Evolutionary conservation across 2,797 vertebrate species (phyloP).

Genomic region (Eremophila alpestris): DNA sequence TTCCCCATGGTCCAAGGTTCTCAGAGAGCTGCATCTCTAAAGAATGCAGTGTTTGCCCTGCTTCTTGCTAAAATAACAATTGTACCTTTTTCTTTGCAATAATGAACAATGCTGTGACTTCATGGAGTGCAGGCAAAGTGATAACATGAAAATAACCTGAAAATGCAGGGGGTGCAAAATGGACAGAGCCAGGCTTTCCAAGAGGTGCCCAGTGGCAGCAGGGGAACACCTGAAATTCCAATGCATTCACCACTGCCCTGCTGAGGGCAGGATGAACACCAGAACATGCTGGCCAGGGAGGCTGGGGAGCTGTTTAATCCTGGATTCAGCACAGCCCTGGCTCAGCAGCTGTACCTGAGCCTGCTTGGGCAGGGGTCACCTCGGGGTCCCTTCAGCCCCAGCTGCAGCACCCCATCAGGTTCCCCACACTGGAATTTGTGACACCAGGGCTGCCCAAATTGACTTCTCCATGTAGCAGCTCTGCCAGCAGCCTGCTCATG

Average conservation of each 20-base stretch:
- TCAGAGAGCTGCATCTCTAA: not conserved
- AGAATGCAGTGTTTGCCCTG: fast-evolving
- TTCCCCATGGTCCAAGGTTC: not conserved
- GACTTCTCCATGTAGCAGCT: not conserved
- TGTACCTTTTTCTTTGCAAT: not conserved
- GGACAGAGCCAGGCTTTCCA: not conserved
- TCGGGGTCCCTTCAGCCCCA: not conserved
- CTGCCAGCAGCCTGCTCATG: not conserved
- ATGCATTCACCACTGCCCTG: not conserved
- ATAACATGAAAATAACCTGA: not conserved
- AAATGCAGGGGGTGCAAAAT: not conserved
- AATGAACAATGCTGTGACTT: not conserved
- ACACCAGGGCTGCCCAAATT: not conserved
- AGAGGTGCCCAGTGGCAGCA: not conserved
- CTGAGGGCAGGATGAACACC: not conserved
- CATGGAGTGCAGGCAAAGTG: not conserved
- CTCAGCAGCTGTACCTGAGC: not conserved
- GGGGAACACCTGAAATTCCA: not conserved
- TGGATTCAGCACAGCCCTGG: fast-evolving
- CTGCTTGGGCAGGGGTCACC: not conserved
- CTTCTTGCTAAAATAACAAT: not conserved
- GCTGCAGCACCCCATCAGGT: not conserved
- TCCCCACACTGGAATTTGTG: not conserved
- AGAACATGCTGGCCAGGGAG: not conserved
- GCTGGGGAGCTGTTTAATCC: not conserved